phyloP scores from a whole-genome alignment of 1,140 invertebrate genomes.

The Drosophila bocqueti region DNA sequence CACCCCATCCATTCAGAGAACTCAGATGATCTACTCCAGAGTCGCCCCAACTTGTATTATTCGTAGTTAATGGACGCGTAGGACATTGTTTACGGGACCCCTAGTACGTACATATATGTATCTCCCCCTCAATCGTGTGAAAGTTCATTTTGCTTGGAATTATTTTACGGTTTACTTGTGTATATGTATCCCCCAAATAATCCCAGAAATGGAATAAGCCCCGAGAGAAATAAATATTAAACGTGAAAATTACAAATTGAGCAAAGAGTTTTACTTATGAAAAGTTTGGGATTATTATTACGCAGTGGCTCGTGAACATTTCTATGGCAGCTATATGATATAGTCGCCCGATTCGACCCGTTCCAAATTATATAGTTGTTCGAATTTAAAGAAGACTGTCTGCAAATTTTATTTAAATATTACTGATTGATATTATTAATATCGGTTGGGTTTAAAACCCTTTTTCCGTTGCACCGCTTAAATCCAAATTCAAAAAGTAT shows the following conservation, averaged over 20 bases:
- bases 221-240: slow-evolving; percentile 38
- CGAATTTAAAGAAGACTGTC: too few relatives aligned
- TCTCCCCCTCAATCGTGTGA: slow-evolving; percentile 7
- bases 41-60: slow-evolving; percentile 39
- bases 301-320: too few relatives aligned
- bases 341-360: too few relatives aligned
- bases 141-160: slow-evolving; percentile 41
- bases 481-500: too few relatives aligned
- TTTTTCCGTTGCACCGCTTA: too few relatives aligned
- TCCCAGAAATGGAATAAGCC: slow-evolving; percentile 4
- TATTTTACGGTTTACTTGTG: slow-evolving; percentile 30
- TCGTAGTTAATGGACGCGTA: slow-evolving; percentile 32
- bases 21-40: neutral
- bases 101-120: slow-evolving; percentile 27
- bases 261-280: too few relatives aligned
- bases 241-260: slow-evolving; percentile 2
- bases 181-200: slow-evolving; percentile 25
- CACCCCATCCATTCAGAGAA: slow-evolving; percentile 23
- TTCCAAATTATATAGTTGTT: too few relatives aligned
- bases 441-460: too few relatives aligned
- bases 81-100: slow-evolving; percentile 46
- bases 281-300: too few relatives aligned
- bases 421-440: too few relatives aligned
- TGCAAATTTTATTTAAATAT: too few relatives aligned
- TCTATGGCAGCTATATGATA: too few relatives aligned